Base-by-base conservation (phyloP, 2,888 invertebrate species). In the Eristalis pertinax region DNA sequence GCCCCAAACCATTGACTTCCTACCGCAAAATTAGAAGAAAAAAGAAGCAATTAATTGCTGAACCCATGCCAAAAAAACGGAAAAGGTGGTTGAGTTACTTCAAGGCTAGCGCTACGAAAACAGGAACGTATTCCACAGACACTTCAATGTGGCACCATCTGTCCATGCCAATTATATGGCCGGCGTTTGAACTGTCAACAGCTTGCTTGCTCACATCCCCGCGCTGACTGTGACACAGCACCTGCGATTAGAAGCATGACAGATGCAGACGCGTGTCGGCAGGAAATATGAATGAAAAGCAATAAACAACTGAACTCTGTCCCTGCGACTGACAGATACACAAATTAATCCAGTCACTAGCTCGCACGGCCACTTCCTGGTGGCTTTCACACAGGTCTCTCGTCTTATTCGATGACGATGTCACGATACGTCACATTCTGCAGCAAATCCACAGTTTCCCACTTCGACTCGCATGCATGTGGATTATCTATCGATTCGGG, bases 401-500 rank as follows among this genome's bases (percentile, higher is more conserved):
- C 56, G 29, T 69, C 56, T 70, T 24, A 77, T 35, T 26, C 58
- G 22, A 43, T n/a, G n/a, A n/a, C n/a, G n/a, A n/a, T n/a, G n/a
- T n/a, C n/a, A n/a, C n/a, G n/a, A n/a, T n/a, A n/a, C n/a, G 10
- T 10, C 50, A n/a, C n/a, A 13, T 13, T 38, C 50, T 19, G 19
- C 50, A 50, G 19, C 50, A 50, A 50, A n/a, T 8, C 50, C 8
- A 8, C n/a, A n/a, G n/a, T 1, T 38, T 13, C 13, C 38, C 38
- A 13, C 38, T 38, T 13, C 38, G 38, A 13, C 13, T 50, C 1
- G n/a, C 43, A 15, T 5, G n/a, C 43, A 15, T 43, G n/a, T 13
- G 5, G n/a, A n/a, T n/a, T 5, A 5, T 1, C 50, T n/a, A 19
- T 50, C 19, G 19, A 19, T 50, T 50, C 50, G 50, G 4, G 19